Percentiles rank a stretch among this genome's conserved stretches.
Conservation (phyloP, 1,140 invertebrate species). For the Cherax quadricarinatus region DNA sequence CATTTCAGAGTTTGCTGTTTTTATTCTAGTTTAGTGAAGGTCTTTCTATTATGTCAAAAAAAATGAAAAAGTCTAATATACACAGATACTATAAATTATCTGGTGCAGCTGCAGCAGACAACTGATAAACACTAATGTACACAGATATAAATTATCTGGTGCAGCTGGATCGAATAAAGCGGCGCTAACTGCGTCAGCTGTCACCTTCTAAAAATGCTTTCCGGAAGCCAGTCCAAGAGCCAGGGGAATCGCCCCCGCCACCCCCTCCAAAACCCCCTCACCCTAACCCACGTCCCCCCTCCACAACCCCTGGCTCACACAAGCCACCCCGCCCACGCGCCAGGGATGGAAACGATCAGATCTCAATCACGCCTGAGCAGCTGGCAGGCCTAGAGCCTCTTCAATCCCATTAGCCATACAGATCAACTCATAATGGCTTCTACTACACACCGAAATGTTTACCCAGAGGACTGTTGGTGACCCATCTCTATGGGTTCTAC, state of each 20-base stretch:
- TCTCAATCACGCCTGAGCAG: constrained; percentile 43
- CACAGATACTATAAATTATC: no score
- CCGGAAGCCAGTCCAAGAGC: constrained; percentile 3
- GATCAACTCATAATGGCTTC: constrained; percentile 12
- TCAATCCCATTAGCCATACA: constrained; percentile 57
- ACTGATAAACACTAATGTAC: no score
- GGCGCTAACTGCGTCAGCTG: background rate
- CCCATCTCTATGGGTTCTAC: background rate
- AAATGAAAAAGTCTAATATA: no score
- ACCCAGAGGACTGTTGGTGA: background rate
- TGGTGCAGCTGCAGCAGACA: no score
- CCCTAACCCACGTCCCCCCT: no score
- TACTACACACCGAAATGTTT: background rate
- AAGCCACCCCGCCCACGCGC: constrained; percentile 23
- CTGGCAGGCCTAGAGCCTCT: constrained; percentile 6
- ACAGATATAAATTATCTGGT: no score
- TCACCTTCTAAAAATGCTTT: constrained; percentile 38
- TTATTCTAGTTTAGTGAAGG: no score
- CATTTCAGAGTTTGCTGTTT: no score
- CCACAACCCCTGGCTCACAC: no score
- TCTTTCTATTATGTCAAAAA: no score
- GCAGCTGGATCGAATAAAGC: no score
- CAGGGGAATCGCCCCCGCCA: background rate
- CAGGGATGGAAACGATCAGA: constrained; percentile 20
- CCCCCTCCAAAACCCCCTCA: background rate